phyloP scores from a whole-genome alignment of 2,888 invertebrate species.

The Cyclophora punctaria region DNA sequence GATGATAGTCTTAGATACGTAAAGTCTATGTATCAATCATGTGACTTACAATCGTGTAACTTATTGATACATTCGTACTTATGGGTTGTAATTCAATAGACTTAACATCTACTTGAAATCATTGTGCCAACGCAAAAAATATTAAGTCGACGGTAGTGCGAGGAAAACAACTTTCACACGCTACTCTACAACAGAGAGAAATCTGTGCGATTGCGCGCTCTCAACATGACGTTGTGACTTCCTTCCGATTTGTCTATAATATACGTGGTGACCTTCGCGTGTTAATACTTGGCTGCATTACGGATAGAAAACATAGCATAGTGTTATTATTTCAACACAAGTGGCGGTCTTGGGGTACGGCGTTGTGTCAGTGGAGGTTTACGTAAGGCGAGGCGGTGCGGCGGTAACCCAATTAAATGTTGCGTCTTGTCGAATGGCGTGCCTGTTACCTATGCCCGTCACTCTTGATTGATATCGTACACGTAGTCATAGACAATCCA shows the following conservation, averaged over 20 bases:
- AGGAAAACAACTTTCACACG: slow-evolving; percentile 69
- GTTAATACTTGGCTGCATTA: slow-evolving; percentile 21
- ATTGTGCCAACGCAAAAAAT: slow-evolving; percentile 18
- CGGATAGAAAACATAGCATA: slow-evolving; percentile 32
- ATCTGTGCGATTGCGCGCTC: slow-evolving; percentile 30
- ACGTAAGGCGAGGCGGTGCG: slow-evolving; percentile 53
- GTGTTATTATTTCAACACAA: slow-evolving; percentile 44
- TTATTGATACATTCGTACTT: too few relatives aligned
- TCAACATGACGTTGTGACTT: slow-evolving; percentile 27
- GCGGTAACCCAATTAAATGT: slow-evolving; percentile 55
- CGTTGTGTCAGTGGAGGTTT: slow-evolving; percentile 60
- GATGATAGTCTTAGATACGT: neutral
- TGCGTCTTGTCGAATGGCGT: slow-evolving; percentile 21
- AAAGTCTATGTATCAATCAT: too few relatives aligned
- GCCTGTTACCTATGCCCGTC: slow-evolving; percentile 11
- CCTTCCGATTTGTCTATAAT: slow-evolving; percentile 43
- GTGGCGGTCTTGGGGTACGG: slow-evolving; percentile 29
- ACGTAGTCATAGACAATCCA: neutral
- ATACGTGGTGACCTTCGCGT: slow-evolving; percentile 33
- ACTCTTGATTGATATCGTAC: slow-evolving; percentile 1
- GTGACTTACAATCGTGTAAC: too few relatives aligned
- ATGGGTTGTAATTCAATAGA: too few relatives aligned
- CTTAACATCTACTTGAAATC: neutral
- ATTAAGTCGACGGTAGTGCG: slow-evolving; percentile 28
- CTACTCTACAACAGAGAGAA: slow-evolving; percentile 42